Evolutionary conservation across 2,113 vertebrate genomes (phyloP).

Genomic region (Thamnaconus septentrionalis): DNA sequence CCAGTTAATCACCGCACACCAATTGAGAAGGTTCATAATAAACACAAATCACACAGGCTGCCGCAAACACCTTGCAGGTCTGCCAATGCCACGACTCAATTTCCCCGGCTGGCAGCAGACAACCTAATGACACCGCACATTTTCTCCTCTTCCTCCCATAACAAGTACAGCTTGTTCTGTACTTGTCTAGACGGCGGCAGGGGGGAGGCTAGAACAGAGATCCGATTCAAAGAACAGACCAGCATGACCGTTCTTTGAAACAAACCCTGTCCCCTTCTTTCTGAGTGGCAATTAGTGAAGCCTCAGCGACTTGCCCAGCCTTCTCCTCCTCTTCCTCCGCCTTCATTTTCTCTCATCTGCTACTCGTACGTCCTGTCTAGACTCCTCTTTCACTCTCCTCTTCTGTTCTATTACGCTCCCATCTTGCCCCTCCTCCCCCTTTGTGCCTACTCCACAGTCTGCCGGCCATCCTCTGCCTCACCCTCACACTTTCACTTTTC

Average conservation of each 20-base stretch:
- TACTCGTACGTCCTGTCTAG: conserved; percentile 33
- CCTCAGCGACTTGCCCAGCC: conserved; percentile 52
- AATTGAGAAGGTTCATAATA: no score
- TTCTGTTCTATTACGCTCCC: conserved; percentile 9
- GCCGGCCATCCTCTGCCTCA: conserved; percentile 8
- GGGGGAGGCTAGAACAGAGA: conserved; percentile 44
- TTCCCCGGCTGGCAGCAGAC: conserved; percentile 39
- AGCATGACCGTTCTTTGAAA: conserved; percentile 68
- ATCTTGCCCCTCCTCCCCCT: conserved; percentile 36
- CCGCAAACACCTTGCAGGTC: conserved; percentile 26
- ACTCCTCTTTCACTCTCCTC: conserved; percentile 38
- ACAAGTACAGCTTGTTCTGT: conserved; percentile 70
- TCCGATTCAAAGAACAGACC: conserved; percentile 67
- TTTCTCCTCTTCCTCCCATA: conserved; percentile 61
- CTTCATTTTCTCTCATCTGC: conserved; percentile 45
- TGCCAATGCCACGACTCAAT: conserved; percentile 28
- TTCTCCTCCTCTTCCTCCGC: conserved; percentile 20
- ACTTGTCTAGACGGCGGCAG: conserved; percentile 73
- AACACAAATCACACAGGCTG: no score
- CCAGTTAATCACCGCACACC: no score
- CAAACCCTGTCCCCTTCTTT: conserved; percentile 66
- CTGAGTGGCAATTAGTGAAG: conserved; percentile 75
- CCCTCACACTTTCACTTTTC: conserved; percentile 5
- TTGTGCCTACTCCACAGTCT: conserved; percentile 29
- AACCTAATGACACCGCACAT: conserved; percentile 66